Evolutionary conservation across 2,888 invertebrate species (phyloP).

Genomic region (Tanypteryx hageni): DNA sequence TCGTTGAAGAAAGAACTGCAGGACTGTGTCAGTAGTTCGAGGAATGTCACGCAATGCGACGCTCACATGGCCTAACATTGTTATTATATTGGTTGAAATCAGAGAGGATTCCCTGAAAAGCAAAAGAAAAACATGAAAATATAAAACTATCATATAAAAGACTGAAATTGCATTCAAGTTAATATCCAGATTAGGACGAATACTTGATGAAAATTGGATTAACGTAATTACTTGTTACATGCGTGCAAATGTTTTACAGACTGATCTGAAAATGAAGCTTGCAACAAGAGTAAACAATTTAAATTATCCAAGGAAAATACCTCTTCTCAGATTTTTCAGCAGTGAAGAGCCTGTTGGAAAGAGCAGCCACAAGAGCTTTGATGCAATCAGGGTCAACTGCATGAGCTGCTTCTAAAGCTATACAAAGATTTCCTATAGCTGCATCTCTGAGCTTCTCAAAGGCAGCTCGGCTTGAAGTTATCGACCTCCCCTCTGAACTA

Average conservation of each 20-base stretch:
- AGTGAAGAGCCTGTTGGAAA: constrained; percentile 96
- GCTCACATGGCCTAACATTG: constrained; percentile 98
- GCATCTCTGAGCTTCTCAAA: constrained; percentile 96
- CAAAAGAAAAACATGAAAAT: constrained; percentile 66
- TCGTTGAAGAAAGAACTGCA: constrained; percentile 97
- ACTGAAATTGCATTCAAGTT: neutral
- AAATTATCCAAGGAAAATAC: constrained; percentile 66
- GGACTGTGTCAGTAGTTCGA: constrained; percentile 94
- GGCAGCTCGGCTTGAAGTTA: constrained; percentile 80
- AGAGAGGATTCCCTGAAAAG: constrained; percentile 89
- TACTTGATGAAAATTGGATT: neutral
- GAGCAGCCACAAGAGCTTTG: constrained; percentile 95
- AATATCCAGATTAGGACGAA: neutral
- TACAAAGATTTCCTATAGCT: constrained; percentile 96
- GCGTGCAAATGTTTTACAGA: neutral
- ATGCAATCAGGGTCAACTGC: constrained; percentile 94
- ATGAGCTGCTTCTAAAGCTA: constrained; percentile 93
- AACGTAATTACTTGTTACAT: too few species aligned
- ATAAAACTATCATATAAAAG: neutral
- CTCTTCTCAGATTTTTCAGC: constrained; percentile 92
- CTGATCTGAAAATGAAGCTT: neutral
- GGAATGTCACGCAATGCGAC: constrained; percentile 95
- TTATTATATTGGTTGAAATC: constrained; percentile 97
- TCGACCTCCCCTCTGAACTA: constrained; percentile 76
- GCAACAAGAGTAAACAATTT: neutral